Percentiles rank a stretch among this genome's conserved stretches.
Evolutionary conservation across 1,140 invertebrate species (phyloP).

Genomic region (Bombyx mori): ASM3026992v2 NC_085112.1:10582501-10583000

Average conservation of each 20-base stretch:
- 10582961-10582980: too few relatives aligned
- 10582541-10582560: too few relatives aligned
- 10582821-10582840: conserved; percentile 1
- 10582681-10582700: neutral
- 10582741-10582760: neutral
- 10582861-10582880: neutral
- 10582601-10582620: neutral
- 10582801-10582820: conserved; percentile 1
- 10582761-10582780: neutral
- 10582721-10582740: conserved; percentile 1
- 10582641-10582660: conserved; percentile 6
- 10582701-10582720: neutral
- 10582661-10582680: conserved; percentile 7
- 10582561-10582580: too few relatives aligned
- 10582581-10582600: too few relatives aligned
- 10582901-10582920: neutral
- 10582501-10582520: too few relatives aligned
- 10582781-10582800: conserved; percentile 3
- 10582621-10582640: conserved; percentile 6
- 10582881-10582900: neutral
- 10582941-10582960: too few relatives aligned
- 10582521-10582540: too few relatives aligned
- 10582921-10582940: neutral
- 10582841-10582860: conserved; percentile 2
- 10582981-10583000: too few relatives aligned